Evolutionary conservation across 2,797 vertebrate genomes (phyloP), one percentile per base, ranked within the genome.

Genomic region (Myotis daubentonii): DNA sequence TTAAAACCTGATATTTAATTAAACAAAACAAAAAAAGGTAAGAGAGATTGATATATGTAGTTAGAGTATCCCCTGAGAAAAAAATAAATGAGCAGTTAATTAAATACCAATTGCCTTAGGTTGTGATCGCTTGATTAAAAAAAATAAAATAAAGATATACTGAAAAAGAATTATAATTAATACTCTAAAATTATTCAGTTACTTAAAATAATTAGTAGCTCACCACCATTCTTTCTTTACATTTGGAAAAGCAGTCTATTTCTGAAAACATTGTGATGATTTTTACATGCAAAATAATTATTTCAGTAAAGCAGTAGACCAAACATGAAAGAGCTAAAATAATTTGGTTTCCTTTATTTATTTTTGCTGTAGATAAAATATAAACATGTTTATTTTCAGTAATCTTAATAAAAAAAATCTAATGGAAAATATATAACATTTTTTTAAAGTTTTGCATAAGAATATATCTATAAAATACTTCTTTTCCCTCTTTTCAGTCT

Each of bases 1-100:
- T 87, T 94, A 38, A 91, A 90, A 82, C 9, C 23, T 57, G 47
- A 68, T 82, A 87, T 92, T 71, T 89, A 71, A 95, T 91, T 89
- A 89, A 95, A 60, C 3, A 71, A 38, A 60, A 71, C 6, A 51
- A 82, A 78, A 95, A 95, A 94, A 66, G 47, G 38, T 62, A 71
- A n/a, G 20, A 66, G 76, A 30, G 1, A 12, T 38, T 94, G 72
- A 65, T 84, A 66, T 16, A 65, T n/a, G 25, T 51, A 57, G 5
- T 66, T 57, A 47, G 79, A 70, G 3, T 47, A 71, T 76, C 6
- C 55, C 57, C 60, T 65, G 68, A 70, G 74, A 79, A 36, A 89
- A 13, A 93, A 92, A 70, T 76, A 6, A 74, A 23, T 3, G 6
- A 95, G 65, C 75, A 3, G 41, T n/a, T 94, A 23, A 92, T 78